phyloP scores from a whole-genome alignment of 2,113 vertebrate genomes.

The Diadophis punctatus region DNA sequence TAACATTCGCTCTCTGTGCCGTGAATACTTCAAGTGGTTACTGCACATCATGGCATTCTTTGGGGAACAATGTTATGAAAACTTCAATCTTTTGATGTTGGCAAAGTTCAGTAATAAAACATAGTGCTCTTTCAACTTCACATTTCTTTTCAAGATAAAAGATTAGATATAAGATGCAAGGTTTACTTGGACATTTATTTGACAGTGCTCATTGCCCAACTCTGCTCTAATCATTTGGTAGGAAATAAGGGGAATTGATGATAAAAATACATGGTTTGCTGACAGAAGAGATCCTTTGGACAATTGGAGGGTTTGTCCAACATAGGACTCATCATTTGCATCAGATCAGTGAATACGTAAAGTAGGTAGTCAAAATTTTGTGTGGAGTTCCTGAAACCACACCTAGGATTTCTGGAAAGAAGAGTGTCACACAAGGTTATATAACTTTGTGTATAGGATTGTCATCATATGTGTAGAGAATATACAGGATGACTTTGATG shows the following conservation, averaged over 20 bases:
- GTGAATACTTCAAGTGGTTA: background rate
- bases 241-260: background rate
- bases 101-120: background rate
- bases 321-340: background rate
- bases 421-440: background rate
- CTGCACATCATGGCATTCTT: background rate
- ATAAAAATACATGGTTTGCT: background rate
- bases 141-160: background rate
- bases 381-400: background rate
- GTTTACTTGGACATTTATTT: background rate
- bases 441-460: background rate
- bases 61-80: background rate
- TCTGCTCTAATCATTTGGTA: background rate
- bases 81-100: background rate
- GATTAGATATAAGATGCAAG: background rate
- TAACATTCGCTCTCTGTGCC: background rate
- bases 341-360: background rate
- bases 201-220: background rate
- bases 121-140: background rate
- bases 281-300: background rate
- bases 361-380: background rate
- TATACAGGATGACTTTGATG: background rate
- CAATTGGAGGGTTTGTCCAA: background rate
- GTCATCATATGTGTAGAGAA: background rate
- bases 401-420: background rate